Evolutionary conservation across 2,888 invertebrate genomes (phyloP), one percentile per base, ranked within the genome.

Genomic region (Chromoteleia sp.): DNA sequence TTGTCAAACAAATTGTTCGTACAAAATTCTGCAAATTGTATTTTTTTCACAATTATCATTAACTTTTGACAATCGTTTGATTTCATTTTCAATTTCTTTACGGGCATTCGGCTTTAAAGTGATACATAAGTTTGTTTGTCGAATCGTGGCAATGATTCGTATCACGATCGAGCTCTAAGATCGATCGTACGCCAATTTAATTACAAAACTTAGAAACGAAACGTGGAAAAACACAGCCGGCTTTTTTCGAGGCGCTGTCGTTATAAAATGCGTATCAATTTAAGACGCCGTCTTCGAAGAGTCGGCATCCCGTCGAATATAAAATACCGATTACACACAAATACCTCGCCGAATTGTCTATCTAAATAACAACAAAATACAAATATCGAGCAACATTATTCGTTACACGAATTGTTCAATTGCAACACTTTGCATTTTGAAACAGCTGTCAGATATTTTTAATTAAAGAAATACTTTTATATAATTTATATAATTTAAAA

Each of bases 311-410:
- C 50, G 17, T 45, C 43, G 30, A 67, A 67, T 54, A 43, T 52
- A 33, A 79, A 68, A 36, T 54, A 68, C 52, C 36, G 58, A 43
- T 74, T 68, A 73, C 74, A 77, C 52, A 77, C 52, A 76, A 81
- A 61, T 77, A 81, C 48, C 39, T 29, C 70, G 54, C 45, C 43
- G 14, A 73, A 79, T 73, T 67, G 52, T 73, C 78, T 79, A 79
- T 73, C 78, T 79, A 79, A 71, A 50, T 78, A 78, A 79, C 67
- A 79, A 79, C 59, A 19, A 79, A 79, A 73, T 67, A 67, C 70
- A 71, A 73, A 54, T 63, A 71, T 63, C 63, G 48, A 45, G 76
- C 48, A 71, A 56, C 77, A 19, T 43, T 68, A 54, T 79, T 68
- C 12, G 45, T 75, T 59, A 71, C 63, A 75, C 52, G 39, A 63